phyloP scores from a whole-genome alignment of 2,113 vertebrate species.

The Donacobius atricapilla region DNA sequence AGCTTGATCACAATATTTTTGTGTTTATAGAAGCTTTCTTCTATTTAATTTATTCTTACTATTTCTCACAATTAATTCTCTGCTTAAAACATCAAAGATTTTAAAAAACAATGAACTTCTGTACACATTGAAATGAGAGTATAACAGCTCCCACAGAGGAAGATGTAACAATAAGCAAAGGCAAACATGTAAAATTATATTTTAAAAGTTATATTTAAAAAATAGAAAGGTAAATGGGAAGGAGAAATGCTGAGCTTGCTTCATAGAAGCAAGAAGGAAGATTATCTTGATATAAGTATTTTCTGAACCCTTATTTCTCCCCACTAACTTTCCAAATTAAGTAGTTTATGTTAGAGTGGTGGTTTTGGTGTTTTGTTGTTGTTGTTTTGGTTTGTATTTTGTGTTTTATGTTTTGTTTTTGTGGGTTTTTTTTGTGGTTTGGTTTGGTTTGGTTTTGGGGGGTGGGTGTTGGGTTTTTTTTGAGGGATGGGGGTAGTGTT shows the following conservation, averaged over 20 bases:
- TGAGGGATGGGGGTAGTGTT: rapidly evolving
- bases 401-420: background rate
- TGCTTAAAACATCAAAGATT: background rate
- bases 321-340: background rate
- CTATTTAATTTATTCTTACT: background rate
- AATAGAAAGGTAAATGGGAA: background rate
- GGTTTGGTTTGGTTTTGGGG: no score
- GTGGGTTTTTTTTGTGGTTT: background rate
- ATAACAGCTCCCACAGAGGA: background rate
- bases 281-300: background rate
- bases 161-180: background rate
- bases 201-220: background rate
- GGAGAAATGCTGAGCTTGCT: background rate
- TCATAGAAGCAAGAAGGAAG: background rate
- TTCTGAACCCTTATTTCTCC: background rate
- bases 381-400: background rate
- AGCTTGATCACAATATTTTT: conserved; percentile 12
- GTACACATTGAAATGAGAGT: background rate
- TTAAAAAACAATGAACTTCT: background rate
- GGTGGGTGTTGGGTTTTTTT: no score
- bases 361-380: background rate
- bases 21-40: background rate
- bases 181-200: background rate
- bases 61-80: background rate
- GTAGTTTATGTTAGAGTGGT: background rate